These are phyloP conservation scores for Phania funesta DNA, from an alignment of 2,888 invertebrate species.

Conservation along the genomic window DNA sequence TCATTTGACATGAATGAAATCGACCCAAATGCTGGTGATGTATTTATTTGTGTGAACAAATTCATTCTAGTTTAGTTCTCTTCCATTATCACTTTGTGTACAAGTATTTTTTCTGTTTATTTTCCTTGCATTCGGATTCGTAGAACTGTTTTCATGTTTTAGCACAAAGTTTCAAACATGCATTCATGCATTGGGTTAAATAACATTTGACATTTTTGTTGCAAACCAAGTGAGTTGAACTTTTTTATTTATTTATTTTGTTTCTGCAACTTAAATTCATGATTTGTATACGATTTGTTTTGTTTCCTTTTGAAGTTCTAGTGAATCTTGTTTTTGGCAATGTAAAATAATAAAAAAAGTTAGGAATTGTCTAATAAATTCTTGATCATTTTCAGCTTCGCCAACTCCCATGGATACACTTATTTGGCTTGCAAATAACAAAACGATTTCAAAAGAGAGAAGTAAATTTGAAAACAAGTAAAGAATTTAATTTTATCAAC, in stretches of 20 bases:
- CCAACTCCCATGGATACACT: too few relatives aligned
- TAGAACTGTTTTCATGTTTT: conserved; percentile 42
- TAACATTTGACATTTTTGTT: conserved; percentile 26
- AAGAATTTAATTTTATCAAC: too few relatives aligned
- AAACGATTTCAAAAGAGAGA: too few relatives aligned
- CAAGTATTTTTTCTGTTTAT: neutral
- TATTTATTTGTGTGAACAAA: conserved; percentile 44
- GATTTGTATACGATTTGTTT: neutral
- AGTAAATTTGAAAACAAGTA: too few relatives aligned
- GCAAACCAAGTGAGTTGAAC: conserved; percentile 32
- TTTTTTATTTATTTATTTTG: conserved; percentile 41
- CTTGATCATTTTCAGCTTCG: too few relatives aligned
- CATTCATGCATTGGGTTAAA: conserved; percentile 18
- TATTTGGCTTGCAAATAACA: too few relatives aligned
- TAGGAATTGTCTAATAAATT: too few relatives aligned
- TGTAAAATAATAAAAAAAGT: too few relatives aligned
- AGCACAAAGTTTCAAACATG: conserved; percentile 1
- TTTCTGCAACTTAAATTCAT: neutral
- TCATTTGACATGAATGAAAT: conserved; percentile 28
- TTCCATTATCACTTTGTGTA: neutral
- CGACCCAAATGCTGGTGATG: conserved; percentile 51
- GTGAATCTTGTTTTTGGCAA: neutral
- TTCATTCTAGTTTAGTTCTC: neutral
- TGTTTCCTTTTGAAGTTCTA: neutral
- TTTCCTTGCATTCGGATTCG: conserved; percentile 7